Percentiles rank a stretch among this genome's conserved stretches.
phyloP scores from a whole-genome alignment of 2,888 invertebrate genomes.

The Carpatolechia fugitivella region DNA sequence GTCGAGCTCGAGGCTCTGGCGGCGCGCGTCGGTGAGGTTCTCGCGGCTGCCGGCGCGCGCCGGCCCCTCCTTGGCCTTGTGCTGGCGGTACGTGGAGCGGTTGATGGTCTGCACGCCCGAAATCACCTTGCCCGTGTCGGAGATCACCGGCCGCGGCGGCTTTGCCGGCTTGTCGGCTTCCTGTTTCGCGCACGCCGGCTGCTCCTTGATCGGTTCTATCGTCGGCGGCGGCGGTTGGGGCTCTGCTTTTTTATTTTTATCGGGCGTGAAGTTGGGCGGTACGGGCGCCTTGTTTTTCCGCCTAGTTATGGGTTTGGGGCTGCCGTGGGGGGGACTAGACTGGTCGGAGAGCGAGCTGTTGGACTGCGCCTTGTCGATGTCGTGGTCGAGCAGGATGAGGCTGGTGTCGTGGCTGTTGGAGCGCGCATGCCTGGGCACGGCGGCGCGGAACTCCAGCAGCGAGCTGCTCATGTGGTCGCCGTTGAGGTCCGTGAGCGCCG shows the following conservation, averaged over 20 bases:
- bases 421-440: constrained; percentile 68
- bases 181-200: constrained; percentile 40
- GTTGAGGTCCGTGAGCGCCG: constrained; percentile 59
- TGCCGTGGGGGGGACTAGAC: constrained; percentile 85
- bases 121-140: constrained; percentile 69
- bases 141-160: constrained; percentile 80
- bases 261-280: constrained; percentile 81
- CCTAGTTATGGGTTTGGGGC: constrained; percentile 85
- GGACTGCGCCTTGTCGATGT: constrained; percentile 81
- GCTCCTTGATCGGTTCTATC: constrained; percentile 36
- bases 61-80: constrained; percentile 69
- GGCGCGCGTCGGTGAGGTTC: constrained; percentile 61
- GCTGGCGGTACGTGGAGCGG: constrained; percentile 77
- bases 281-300: constrained; percentile 88
- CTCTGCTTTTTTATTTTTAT: constrained; percentile 47
- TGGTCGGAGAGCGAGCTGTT: constrained; percentile 84
- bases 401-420: constrained; percentile 81
- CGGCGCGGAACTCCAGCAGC: no score
- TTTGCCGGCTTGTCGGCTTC: constrained; percentile 78
- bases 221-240: constrained; percentile 14
- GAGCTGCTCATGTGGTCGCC: constrained; percentile 74
- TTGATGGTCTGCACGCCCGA: constrained; percentile 81
- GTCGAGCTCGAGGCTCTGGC: constrained; percentile 78
- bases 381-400: constrained; percentile 68
- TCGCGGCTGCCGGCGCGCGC: constrained; percentile 61